Evolutionary conservation across 2,888 invertebrate genomes (phyloP), one percentile per base, ranked within the genome.

Genomic region (Abrostola tripartita): DNA sequence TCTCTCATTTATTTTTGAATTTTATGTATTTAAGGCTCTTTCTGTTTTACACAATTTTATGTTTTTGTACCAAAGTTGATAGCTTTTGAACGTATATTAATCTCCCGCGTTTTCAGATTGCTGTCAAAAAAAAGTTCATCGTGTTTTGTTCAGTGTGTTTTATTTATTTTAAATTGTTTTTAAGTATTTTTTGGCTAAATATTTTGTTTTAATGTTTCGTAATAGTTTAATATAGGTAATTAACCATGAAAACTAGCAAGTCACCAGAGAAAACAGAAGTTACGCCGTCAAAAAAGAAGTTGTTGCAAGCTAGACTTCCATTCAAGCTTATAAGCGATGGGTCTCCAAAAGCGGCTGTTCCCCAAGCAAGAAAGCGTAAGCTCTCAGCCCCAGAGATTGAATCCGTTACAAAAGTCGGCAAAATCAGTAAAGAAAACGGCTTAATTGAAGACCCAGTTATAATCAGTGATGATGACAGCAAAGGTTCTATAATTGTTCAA

Each of bases 251-350:
- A 87, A 88, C 91, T 65, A 89, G 81, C 53, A 92, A 91, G 75
- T 88, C 90, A 12, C 88, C 91, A 10, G 90, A 88, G 62, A 87
- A 84, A 71, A 84, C 83, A 56, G 90, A 91, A 76, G 83, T 91
- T 74, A 94, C 93, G 50, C 94, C 94, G 41, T 92, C 93, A 10
- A 93, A 92, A 83, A 96, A 96, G 83, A 96, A 96, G 81, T 85
- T 96, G 59, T 95, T 95, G 73, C 96, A 96, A 86, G 95, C 96
- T 71, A 93, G 95, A 75, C 90, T 96, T 71, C 96, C 96, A 71
- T 96, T 96, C 81, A 96, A 95, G 89, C 81, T 95, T 70, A 85
- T 95, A 58, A 91, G 94, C 67, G 93, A 93, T 81, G 87, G 82
- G 54, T 89, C 94, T 42, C 88, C 93, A 36, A 85, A 85, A 60